Evolutionary conservation across 1,140 invertebrate genomes (phyloP).

Genomic region (Drosophila biarmipes): DNA sequence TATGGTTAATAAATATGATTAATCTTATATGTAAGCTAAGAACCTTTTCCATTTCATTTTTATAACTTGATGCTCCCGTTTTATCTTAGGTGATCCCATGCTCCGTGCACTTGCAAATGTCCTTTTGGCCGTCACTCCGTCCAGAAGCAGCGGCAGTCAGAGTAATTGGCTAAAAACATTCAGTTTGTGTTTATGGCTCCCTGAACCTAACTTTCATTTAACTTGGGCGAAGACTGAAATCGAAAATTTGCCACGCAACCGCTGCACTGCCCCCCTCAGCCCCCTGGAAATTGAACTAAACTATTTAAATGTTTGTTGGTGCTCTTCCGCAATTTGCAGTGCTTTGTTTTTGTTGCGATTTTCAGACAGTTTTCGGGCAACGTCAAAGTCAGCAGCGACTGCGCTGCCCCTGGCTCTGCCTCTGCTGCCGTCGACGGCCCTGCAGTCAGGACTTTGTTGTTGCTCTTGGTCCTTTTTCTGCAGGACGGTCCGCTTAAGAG

Average conservation of each 20-base stretch:
- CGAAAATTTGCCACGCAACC: conserved; percentile 10
- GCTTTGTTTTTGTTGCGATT: conserved; percentile 13
- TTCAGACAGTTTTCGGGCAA: conserved; percentile 45
- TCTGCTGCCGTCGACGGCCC: conserved; percentile 6
- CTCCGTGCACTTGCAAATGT: not conserved
- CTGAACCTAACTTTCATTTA: conserved; percentile 38
- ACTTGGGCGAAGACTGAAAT: conserved; percentile 25
- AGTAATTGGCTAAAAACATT: conserved; percentile 17
- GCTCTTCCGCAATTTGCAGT: conserved; percentile 1
- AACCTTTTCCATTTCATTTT: too few relatives aligned
- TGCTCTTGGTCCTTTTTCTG: conserved; percentile 1
- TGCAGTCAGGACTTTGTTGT: conserved; percentile 18
- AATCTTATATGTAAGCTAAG: too few relatives aligned
- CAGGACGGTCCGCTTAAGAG: conserved; percentile 57
- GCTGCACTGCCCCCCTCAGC: not conserved
- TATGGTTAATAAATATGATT: too few relatives aligned
- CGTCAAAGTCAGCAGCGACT: conserved; percentile 42
- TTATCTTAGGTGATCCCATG: too few relatives aligned
- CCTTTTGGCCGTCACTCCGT: not conserved
- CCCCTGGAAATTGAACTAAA: conserved; percentile 31
- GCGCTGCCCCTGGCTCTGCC: conserved; percentile 4
- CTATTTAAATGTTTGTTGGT: conserved; percentile 38
- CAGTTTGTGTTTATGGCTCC: conserved; percentile 11
- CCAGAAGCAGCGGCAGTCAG: not conserved
- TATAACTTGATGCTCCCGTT: too few relatives aligned